Base-by-base conservation (phyloP, 2,888 invertebrate genomes). In the Melanostoma scalare region DNA sequence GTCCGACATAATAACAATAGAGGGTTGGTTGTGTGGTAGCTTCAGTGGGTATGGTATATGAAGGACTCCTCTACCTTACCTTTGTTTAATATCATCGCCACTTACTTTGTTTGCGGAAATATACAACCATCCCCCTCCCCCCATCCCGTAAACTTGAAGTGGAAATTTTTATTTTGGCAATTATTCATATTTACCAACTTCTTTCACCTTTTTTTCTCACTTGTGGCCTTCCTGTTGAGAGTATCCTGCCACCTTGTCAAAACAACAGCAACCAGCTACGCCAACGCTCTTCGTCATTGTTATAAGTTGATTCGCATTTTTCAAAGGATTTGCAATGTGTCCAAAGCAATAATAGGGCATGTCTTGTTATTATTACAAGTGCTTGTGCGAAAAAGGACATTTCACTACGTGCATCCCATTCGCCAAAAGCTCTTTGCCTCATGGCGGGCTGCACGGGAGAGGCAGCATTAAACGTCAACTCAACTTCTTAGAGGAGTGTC, bases 261-360 rank as follows among this genome's bases (percentile, higher is more conserved):
- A 33, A 58, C 58, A 58, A 31, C 58, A n/a, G 40, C 30, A 38
- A 36, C 30, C 33, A 40, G 36, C 33, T 3, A 4, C 5, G 6
- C n/a, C 33, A 55, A 33, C 53, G 20, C 33, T 56, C 33, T 3
- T 3, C 50, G 46, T 20, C 48, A 52, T 44, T 73, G 63, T 82
- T 74, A 82, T 78, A 82, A 82, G 82, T 82, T 82, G 79, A 84
- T 79, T 84, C 84, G 71, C 74, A 84, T 84, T 84, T 75, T 78
- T 84, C 79, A 79, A 84, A 79, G 79, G 84, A 84, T 84, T 84
- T 84, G 67, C 84, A 75, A 79, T 84, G 79, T 79, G 84, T 84
- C 84, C 84, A 84, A 69, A 53, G 79, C 75, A 84, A 79, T 84
- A 84, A 84, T 84, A 56, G 69, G 68, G 60, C 77, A 82, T 82